These are phyloP conservation scores for Ptilonorhynchus violaceus DNA, from an alignment of 2,113 vertebrate genomes.

Conservation along the genomic window DNA sequence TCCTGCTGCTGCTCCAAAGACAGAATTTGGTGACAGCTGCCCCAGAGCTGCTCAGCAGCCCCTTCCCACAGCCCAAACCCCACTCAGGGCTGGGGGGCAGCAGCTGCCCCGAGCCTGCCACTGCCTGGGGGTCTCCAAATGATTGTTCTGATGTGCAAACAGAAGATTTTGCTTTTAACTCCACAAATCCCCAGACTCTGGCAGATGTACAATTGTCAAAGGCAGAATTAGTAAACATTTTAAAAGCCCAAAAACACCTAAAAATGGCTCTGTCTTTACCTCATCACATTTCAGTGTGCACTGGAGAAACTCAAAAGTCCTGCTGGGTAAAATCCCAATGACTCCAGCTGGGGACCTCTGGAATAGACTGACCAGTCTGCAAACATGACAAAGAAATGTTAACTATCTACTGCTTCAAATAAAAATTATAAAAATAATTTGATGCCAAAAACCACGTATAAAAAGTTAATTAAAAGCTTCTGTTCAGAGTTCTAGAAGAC, in stretches of 20 bases:
- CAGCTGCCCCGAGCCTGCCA: not conserved
- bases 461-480: not conserved
- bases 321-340: not conserved
- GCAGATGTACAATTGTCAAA: not conserved
- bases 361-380: not conserved
- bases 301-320: not conserved
- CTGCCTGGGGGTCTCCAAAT: not conserved
- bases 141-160: not conserved
- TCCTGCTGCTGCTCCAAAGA: not conserved
- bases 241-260: not conserved
- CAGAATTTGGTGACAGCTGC: not conserved
- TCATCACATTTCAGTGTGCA: not conserved
- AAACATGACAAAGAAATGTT: not conserved
- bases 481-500: not conserved
- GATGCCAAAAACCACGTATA: not conserved
- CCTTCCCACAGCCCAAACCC: not conserved
- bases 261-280: not conserved
- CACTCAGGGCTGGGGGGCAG: not conserved
- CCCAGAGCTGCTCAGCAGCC: not conserved
- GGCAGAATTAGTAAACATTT: not conserved
- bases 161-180: not conserved
- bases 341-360: not conserved
- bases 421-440: not conserved
- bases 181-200: not conserved
- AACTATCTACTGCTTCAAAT: not conserved